Base-by-base conservation (phyloP, 2,888 invertebrate species). In the Cetonia aurata region DNA sequence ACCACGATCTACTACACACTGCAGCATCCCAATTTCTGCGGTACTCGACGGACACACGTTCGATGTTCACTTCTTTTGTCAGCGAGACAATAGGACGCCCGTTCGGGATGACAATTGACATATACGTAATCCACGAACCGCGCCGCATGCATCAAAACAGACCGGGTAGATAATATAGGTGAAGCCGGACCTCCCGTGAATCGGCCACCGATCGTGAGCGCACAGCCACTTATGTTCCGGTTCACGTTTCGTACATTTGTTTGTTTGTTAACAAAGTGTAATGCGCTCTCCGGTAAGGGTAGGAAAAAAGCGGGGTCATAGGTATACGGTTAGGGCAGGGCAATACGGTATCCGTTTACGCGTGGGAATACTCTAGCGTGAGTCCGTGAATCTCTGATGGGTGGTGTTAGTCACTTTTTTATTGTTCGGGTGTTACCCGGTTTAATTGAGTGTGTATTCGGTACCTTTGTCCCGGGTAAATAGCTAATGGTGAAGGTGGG, bases 51-150 rank as follows among this genome's bases (percentile, higher is more conserved):
- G 25, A 25, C 25, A 48, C 62, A 33, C 62, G 62, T 33, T 48
- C 62, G 62, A 62, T 62, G 62, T 48, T 62, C 62, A 62, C 62
- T 62, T 62, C 62, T 62, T 62, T 62, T 62, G 48, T 62, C 62
- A 19, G 33, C 48, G 48, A 48, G 17, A 48, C 48, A 62, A 48
- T 48, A 25, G 33, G 13, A 33, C 15, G 48, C 31, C 48, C 62
- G 33, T 62, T 48, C 62, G 62, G 48, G 48, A 62, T 62, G 62
- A 62, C 62, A 62, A 62, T 62, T 33, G 62, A 62, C 62, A 25
- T 25, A 25, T 25, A 25, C 25, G 25, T 25, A 25, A 4, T 25
- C 25, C 4, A 25, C 50, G 19, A 15, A 50, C 48, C 48, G 33
- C n/a, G 25, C 19, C 33, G 50, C 42, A 12, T 10, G 31, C 44